Base-by-base conservation (phyloP, 2,113 vertebrate genomes). In the Trichomycterus rosablanca region DNA sequence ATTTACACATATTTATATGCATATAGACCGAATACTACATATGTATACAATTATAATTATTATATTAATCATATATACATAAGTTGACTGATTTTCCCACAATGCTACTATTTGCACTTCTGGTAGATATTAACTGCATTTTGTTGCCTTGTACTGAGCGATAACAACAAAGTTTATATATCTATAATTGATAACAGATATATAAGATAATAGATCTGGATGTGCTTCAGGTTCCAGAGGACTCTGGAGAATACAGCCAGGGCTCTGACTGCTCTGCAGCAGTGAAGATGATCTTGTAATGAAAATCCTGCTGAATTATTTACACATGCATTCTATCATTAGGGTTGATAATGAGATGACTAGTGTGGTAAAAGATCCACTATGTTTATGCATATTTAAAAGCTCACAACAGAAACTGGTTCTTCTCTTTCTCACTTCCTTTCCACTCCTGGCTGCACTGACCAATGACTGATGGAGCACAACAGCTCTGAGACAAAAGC, bases 281-380 rank as follows among this genome's bases (percentile, higher is more conserved):
- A 23, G 18, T 20, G 18, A 50, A 30, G 44, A 12, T 44, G 67
- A 58, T 15, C 39, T 45, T 23, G 70, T 67, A 63, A 72, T 43
- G 20, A 52, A 68, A 46, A 54, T 43, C 59, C 48, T 35, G 40
- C 28, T 72, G 28, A 67, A 72, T 72, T 67, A 72, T 72, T 68
- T 22, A 72, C 26, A 24, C 48, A 53, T n/a, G 5, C 32, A 35
- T 48, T 19, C 59, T 67, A 4, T n/a, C 46, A 9, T 52, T 57
- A 52, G 39, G 14, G 37, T 35, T 60, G 44, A 61, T 43, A 26
- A 4, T 4, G 20, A 26, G 15, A 15, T 34, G 28, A n/a, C n/a
- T 34, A 42, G 18, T 1, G 19, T 44, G 24, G 44, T 42, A 28
- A 23, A 11, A 20, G 28, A 15, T 46, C 40, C 28, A 14, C 12